Evolutionary conservation across 1,140 invertebrate species (phyloP), one percentile per base, ranked within the genome.

Genomic region (Xylocopa sonorina): DNA sequence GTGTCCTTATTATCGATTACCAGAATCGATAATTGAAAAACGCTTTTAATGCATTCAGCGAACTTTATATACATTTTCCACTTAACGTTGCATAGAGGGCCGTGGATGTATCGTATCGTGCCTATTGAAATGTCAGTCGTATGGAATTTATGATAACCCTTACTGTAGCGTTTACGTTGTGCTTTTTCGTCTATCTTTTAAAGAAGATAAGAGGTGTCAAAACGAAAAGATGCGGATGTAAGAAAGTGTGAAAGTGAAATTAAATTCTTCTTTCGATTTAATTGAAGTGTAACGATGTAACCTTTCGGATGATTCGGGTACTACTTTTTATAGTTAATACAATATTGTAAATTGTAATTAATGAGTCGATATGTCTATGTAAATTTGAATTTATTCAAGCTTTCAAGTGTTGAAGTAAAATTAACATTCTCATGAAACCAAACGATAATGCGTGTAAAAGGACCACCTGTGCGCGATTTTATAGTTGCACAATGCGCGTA

Each of bases 61-160:
- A n/a, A 14, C 12, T 0, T 29, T 29, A 16, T 3, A n/a, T 38
- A 21, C 24, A 6, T 14, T 43, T n/a, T 6, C 0, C 14, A 34
- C 16, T 69, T 16, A 21, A 68, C 57, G 74, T 68, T 46, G 32
- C 2, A 7, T 3, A 41, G 24, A 34, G 12, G 16, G 27, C 32
- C 24, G 12, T 4, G 41, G 7, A 14, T 24, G n/a, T n/a, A 24
- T 27, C 24, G 21, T 32, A 32, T 51, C 6, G 16, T 18, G 66
- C 27, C n/a, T 3, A 9, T 38, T 27, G 6, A 38, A 69, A 69
- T 69, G n/a, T 12, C 48, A 68, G 6, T 21, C 27, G 24, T 9
- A 72, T 53, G 72, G 43, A 51, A 62, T 74, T 53, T 43, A 53
- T 74, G 72, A 53, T 74, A 64, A 64, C 58, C 10, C 58, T 74